These are phyloP conservation scores for Amphipoea lucens DNA, from an alignment of 2,888 invertebrate genomes.

Conservation along the genomic window DNA sequence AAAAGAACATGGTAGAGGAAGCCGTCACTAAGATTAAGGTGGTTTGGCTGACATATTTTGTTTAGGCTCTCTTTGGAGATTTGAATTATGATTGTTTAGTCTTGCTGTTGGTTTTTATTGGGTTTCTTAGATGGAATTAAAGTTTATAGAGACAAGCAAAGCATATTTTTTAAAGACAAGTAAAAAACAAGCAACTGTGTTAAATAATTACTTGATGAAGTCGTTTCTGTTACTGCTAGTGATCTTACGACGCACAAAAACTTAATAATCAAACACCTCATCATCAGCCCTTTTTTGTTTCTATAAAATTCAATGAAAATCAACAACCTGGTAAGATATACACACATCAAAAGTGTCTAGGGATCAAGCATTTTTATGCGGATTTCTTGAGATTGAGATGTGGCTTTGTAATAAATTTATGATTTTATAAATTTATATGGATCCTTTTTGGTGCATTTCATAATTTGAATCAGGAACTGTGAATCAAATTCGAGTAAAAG, in stretches of 20 bases:
- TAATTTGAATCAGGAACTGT: no score
- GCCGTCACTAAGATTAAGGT: constrained; percentile 97
- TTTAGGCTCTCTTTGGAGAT: constrained; percentile 51
- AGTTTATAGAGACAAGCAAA: not conserved
- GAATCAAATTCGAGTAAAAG: no score
- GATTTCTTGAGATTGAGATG: no score
- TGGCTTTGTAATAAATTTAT: no score
- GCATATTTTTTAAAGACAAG: not conserved
- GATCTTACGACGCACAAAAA: not conserved
- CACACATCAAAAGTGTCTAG: no score
- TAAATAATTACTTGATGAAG: not conserved
- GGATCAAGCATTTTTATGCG: no score
- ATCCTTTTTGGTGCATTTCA: no score
- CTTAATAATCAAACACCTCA: not conserved
- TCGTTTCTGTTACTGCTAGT: not conserved
- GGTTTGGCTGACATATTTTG: constrained; percentile 81
- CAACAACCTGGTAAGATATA: constrained; percentile 23
- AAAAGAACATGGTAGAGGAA: constrained; percentile 97
- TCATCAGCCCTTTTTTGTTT: not conserved
- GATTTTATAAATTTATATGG: no score
- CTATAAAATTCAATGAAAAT: constrained; percentile 27
- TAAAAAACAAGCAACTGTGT: not conserved
- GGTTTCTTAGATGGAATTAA: not conserved
- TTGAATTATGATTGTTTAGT: not conserved
- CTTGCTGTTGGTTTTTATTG: constrained; percentile 45